Conservation (phyloP, 2,797 vertebrate genomes). For the Botia kubotai region DNA sequence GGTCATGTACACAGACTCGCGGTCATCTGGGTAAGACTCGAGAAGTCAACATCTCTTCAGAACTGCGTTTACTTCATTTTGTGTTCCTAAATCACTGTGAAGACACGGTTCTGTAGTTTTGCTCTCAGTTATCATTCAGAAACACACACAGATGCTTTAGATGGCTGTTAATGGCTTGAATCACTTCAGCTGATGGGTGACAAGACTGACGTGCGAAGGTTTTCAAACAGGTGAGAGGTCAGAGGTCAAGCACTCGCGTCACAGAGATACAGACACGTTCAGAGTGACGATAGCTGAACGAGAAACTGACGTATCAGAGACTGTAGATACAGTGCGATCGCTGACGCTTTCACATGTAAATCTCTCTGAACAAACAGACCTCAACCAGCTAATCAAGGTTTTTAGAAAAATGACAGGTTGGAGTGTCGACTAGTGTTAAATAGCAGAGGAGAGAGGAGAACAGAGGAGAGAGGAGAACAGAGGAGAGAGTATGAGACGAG, state of each 20-base stretch:
- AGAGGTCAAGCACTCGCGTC: conserved; percentile 4
- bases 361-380: no score
- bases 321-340: not conserved
- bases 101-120: not conserved
- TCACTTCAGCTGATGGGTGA: not conserved
- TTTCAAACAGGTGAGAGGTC: not conserved
- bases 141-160: not conserved
- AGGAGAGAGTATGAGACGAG: no score
- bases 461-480: not conserved
- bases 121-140: not conserved
- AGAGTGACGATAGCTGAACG: not conserved
- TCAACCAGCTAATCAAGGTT: not conserved
- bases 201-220: not conserved
- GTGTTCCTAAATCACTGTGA: not conserved
- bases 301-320: not conserved
- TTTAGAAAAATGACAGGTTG: not conserved
- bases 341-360: not conserved
- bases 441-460: not conserved
- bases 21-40: not conserved
- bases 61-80: not conserved
- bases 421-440: not conserved
- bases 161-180: not conserved
- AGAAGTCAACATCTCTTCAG: not conserved
- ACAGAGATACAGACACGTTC: not conserved
- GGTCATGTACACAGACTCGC: not conserved